Percentiles rank a stretch among this genome's conserved stretches.
These are phyloP conservation scores for Drosophila robusta DNA, from an alignment of 2,888 invertebrate genomes.

Conservation along the genomic window DNA sequence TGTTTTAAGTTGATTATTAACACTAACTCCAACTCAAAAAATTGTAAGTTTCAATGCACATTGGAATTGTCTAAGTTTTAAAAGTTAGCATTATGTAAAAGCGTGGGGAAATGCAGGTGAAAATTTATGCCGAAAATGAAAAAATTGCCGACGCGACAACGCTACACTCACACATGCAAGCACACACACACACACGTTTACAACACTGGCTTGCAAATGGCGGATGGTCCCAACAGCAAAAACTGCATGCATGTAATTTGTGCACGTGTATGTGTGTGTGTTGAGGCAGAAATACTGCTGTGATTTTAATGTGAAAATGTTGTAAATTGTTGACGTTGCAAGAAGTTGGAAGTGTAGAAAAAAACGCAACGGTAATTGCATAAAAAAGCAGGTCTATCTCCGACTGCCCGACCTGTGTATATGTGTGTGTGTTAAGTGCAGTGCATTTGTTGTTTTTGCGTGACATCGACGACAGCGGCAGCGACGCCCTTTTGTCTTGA, in stretches of 20 bases:
- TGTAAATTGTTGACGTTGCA: slow-evolving; percentile 76
- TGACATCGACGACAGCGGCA: slow-evolving; percentile 37
- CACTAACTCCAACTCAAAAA: slow-evolving; percentile 39
- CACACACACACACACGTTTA: slow-evolving; percentile 45
- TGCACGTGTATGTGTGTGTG: slow-evolving; percentile 29
- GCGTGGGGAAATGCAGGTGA: slow-evolving; percentile 17
- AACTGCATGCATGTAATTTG: slow-evolving; percentile 58
- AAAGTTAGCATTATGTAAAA: slow-evolving; percentile 33
- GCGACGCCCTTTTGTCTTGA: slow-evolving; percentile 78
- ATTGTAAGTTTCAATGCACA: slow-evolving; percentile 61
- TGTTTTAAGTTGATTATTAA: slow-evolving; percentile 58
- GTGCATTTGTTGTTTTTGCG: slow-evolving; percentile 62
- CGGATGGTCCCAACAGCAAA: slow-evolving; percentile 67
- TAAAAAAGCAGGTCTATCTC: slow-evolving; percentile 32
- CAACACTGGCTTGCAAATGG: slow-evolving; percentile 70
- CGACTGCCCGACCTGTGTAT: slow-evolving; percentile 13
- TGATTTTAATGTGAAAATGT: slow-evolving; percentile 63
- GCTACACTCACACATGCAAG: slow-evolving; percentile 48
- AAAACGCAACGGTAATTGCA: slow-evolving; percentile 47
- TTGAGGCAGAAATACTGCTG: slow-evolving; percentile 52
- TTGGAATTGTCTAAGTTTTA: slow-evolving; percentile 34
- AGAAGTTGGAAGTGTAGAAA: slow-evolving; percentile 43
- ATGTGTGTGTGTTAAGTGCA: slow-evolving; percentile 28
- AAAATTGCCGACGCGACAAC: slow-evolving; percentile 77
- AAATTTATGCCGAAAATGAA: slow-evolving; percentile 57